Evolutionary conservation across 1,140 invertebrate species (phyloP).

Genomic region (Camponotus floridanus): DNA sequence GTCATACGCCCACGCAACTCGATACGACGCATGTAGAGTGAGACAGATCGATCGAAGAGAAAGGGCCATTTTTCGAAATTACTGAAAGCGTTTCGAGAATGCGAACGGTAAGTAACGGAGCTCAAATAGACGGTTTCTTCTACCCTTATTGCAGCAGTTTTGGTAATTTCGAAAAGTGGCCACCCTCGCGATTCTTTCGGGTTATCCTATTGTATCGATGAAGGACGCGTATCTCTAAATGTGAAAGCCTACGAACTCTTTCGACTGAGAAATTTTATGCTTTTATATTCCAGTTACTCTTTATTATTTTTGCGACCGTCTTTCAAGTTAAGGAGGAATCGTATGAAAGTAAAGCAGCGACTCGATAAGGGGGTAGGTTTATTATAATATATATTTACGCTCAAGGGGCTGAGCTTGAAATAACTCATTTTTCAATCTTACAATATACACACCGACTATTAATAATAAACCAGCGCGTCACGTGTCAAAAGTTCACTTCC

Average conservation of each 20-base stretch:
- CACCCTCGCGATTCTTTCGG: background rate
- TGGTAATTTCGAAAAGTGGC: slow-evolving; percentile 39
- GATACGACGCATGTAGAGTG: background rate
- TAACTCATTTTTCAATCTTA: background rate
- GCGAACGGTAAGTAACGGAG: background rate
- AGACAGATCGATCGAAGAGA: too few relatives aligned
- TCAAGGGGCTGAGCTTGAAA: too few relatives aligned
- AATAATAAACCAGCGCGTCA: background rate
- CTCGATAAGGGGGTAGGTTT: too few relatives aligned
- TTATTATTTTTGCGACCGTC: background rate
- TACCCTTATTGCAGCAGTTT: slow-evolving; percentile 12
- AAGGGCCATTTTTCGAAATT: slow-evolving; percentile 33
- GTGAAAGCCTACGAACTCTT: background rate
- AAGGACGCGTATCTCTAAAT: background rate
- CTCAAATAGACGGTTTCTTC: background rate
- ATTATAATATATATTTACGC: too few relatives aligned
- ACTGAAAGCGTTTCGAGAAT: slow-evolving; percentile 30
- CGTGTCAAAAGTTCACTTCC: background rate
- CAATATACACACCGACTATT: background rate
- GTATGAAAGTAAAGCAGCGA: too few relatives aligned
- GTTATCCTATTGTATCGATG: background rate
- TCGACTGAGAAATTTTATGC: background rate
- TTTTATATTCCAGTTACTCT: background rate
- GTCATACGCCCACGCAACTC: slow-evolving; percentile 33
- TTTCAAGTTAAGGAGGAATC: background rate